Base-by-base conservation (phyloP, 2,888 invertebrate genomes). In the Microchrysa polita region DNA sequence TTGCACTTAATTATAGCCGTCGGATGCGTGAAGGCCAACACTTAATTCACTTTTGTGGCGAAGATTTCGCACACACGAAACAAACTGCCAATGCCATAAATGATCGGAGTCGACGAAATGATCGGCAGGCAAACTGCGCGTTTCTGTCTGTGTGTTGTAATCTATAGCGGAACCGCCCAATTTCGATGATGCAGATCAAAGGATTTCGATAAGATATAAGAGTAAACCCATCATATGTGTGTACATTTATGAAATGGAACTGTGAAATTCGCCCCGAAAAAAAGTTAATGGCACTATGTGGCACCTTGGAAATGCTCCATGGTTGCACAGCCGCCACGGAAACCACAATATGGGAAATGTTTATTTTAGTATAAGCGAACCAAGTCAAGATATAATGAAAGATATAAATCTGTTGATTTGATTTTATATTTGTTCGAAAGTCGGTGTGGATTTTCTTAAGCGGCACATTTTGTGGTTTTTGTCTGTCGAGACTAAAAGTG, bases 21-120 rank as follows among this genome's bases (percentile, higher is more conserved):
- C 67, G 67, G n/a, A n/a, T n/a, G n/a, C 27, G 67, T 67, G 67
- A 67, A 67, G 67, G 53, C 52, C 53, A 67, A 67, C 67, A 67
- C 67, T 67, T 67, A 67, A 67, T 67, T 53, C 67, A 67, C 67
- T 67, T 67, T 67, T 67, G 67, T 23, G 67, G 67, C 67, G 53
- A 27, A 53, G 27, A 52, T 67, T 67, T 67, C 67, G 52, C n/a
- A n/a, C n/a, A n/a, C n/a, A n/a, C 67, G 23, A 52, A 67, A 65
- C 4, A 34, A 48, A 48, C n/a, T 5, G 16, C 48, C 40, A n/a
- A 40, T 42, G 53, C 22, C 22, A 67, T 53, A 67, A 52, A 52
- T 67, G 52, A 53, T 67, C 44, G 20, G 67, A n/a, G n/a, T 53
- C 67, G 52, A 52, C 52, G 67, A 67, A 52, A 52, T 67, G 52